Evolutionary conservation across 2,888 invertebrate genomes (phyloP).

Genomic region (Synergus gifuensis): DNA sequence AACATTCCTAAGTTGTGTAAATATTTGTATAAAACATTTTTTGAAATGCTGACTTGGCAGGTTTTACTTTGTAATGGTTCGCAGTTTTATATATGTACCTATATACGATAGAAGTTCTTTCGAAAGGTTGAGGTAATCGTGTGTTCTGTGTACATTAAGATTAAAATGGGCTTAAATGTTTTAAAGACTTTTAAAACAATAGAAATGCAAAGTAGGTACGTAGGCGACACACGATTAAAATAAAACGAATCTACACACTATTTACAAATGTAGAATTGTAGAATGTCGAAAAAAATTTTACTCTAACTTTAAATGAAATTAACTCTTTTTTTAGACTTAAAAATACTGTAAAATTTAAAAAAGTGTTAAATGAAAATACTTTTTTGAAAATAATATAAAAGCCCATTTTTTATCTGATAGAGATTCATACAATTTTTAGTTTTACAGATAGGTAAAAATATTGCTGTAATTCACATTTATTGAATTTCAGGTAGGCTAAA

Average conservation of each 20-base stretch:
- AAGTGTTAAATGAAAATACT: not conserved
- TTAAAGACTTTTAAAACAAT: conserved; percentile 1
- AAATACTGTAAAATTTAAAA: not conserved
- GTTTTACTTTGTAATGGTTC: not conserved
- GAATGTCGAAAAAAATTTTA: not conserved
- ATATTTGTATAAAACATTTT: conserved; percentile 5
- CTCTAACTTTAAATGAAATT: not conserved
- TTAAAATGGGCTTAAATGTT: not conserved
- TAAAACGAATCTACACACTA: not conserved
- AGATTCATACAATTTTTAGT: conserved; percentile 8
- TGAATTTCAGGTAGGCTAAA: conserved; percentile 25
- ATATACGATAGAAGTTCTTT: not conserved
- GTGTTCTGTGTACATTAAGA: not conserved
- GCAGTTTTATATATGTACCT: not conserved
- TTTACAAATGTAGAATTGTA: conserved; percentile 10
- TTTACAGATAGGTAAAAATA: conserved; percentile 30
- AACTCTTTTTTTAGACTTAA: not conserved
- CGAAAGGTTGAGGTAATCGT: conserved; percentile 13
- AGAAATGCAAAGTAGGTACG: not conserved
- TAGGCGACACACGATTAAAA: conserved; percentile 4
- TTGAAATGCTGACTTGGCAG: not conserved
- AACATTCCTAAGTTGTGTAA: not conserved
- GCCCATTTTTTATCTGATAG: conserved; percentile 3
- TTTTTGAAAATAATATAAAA: conserved; percentile 6
- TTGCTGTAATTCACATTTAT: not conserved